Percentiles rank a stretch among this genome's conserved stretches.
Conservation (phyloP, 2,797 vertebrate genomes). For the Lepidocolaptes lacrymiger region DNA sequence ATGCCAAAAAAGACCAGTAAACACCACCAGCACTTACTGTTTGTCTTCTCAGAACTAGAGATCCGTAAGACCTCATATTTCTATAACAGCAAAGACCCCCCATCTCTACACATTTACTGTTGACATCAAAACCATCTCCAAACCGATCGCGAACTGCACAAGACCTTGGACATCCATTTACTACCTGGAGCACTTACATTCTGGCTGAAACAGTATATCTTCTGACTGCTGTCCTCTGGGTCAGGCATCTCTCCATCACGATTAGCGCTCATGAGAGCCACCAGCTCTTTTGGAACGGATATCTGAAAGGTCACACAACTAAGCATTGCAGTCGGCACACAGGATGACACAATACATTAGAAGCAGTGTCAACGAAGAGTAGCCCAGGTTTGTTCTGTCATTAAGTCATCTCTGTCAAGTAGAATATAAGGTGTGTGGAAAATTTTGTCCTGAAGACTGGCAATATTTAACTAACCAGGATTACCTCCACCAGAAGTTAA, state of each 20-base stretch:
- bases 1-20: background rate
- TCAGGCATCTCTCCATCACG: conserved; percentile 87
- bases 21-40: background rate
- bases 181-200: conserved; percentile 75
- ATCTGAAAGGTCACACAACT: conserved; percentile 76
- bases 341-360: background rate
- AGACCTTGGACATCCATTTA: background rate
- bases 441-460: background rate
- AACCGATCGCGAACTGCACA: fast-evolving
- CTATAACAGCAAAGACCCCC: background rate
- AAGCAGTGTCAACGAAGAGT: background rate
- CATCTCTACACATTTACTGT: fast-evolving
- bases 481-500: background rate
- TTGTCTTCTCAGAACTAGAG: background rate
- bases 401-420: background rate
- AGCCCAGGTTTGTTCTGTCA: background rate
- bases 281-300: conserved; percentile 90
- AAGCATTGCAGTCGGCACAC: background rate
- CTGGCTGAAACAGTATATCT: conserved; percentile 88
- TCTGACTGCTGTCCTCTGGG: conserved; percentile 79
- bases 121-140: background rate
- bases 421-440: background rate
- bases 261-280: conserved; percentile 92
- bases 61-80: background rate
- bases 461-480: background rate